These are phyloP conservation scores for Electrona antarctica DNA, from an alignment of 2,113 vertebrate genomes.

Conservation along the genomic window DNA sequence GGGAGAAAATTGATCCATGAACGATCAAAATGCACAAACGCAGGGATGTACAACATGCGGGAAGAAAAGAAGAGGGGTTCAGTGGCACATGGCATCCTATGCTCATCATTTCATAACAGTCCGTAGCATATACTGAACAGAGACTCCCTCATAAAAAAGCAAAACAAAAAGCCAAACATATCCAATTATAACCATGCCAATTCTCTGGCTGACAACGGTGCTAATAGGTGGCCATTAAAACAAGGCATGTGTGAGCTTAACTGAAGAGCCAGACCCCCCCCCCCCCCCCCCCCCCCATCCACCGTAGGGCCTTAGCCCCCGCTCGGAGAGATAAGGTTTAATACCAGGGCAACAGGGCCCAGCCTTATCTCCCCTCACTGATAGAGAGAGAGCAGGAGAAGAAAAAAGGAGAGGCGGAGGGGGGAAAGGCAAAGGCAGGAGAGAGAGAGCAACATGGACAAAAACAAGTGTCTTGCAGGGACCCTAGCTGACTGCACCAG, in stretches of 20 bases:
- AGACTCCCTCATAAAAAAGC: conserved; percentile 1
- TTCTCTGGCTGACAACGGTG: conserved; percentile 34
- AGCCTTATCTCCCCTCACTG: conserved; percentile 69
- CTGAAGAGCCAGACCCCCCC: conserved; percentile 66
- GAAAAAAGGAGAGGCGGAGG: conserved; percentile 7
- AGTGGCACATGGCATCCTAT: conserved; percentile 10
- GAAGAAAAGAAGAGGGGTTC: conserved; percentile 14
- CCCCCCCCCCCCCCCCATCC: no score
- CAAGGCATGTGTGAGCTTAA: conserved; percentile 70
- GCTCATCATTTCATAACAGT: conserved; percentile 19
- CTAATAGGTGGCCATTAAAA: conserved; percentile 74
- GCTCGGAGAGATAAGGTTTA: conserved; percentile 76
- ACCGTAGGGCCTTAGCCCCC: conserved; percentile 67
- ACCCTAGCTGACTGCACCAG: conserved; percentile 69
- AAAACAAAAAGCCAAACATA: conserved; percentile 12
- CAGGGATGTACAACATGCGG: background rate
- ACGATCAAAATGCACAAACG: no score
- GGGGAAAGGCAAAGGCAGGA: conserved; percentile 6
- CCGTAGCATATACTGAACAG: background rate
- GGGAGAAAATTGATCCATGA: no score
- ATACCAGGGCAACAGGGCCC: conserved; percentile 66
- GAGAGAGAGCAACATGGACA: conserved; percentile 71
- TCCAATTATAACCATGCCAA: conserved; percentile 14
- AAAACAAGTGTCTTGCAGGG: conserved; percentile 77
- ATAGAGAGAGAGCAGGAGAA: conserved; percentile 55